Conservation (phyloP, 2,797 vertebrate species). For the Salarias fasciatus region DNA sequence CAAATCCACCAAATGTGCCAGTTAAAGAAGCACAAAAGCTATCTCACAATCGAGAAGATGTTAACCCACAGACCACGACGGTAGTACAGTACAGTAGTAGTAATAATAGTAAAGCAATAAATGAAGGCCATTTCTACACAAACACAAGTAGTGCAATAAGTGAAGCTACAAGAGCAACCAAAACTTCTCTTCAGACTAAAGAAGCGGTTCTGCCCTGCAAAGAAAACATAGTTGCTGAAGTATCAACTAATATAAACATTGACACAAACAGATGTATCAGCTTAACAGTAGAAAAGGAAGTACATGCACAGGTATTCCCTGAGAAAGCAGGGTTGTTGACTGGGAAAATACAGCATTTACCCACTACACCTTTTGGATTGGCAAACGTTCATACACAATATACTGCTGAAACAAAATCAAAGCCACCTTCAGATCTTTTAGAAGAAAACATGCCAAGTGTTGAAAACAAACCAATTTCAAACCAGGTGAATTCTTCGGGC, state of each 20-base stretch:
- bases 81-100: constrained; percentile 8
- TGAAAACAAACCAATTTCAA: constrained; percentile 16
- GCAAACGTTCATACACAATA: constrained; percentile 33
- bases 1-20: background rate
- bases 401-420: constrained; percentile 13
- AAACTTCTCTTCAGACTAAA: constrained; percentile 19
- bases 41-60: constrained; percentile 8
- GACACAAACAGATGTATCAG: constrained; percentile 13
- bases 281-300: constrained; percentile 6
- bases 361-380: background rate
- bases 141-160: constrained; percentile 15
- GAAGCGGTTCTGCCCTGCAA: background rate
- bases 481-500: constrained; percentile 5
- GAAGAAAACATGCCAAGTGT: constrained; percentile 1
- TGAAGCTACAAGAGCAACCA: background rate
- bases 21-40: constrained; percentile 17
- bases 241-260: background rate
- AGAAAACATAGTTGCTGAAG: constrained; percentile 14
- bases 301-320: constrained; percentile 6
- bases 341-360: constrained; percentile 17
- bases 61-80: constrained; percentile 1
- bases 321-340: constrained; percentile 1
- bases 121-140: constrained; percentile 11
- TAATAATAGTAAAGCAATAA: constrained; percentile 1
- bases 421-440: background rate